phyloP scores from a whole-genome alignment of 2,797 vertebrate species.

The Sebastes itinus region DNA sequence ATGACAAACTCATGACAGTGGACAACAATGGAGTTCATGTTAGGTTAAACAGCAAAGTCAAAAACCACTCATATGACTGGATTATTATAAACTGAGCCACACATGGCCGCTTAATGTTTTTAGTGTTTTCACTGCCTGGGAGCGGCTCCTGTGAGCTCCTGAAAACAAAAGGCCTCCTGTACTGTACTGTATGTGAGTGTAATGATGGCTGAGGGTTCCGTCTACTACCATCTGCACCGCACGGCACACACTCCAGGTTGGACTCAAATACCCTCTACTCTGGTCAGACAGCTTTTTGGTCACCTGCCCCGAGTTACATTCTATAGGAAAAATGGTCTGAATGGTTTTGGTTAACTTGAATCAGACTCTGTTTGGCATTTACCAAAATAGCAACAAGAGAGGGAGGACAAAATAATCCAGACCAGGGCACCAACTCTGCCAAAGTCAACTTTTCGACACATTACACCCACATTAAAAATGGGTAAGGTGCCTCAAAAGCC shows the following conservation, averaged over 20 bases:
- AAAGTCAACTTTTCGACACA: background rate
- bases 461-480: background rate
- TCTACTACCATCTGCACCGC: slow-evolving; percentile 21
- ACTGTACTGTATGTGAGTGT: slow-evolving; percentile 45
- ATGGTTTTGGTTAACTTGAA: background rate
- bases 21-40: slow-evolving; percentile 57
- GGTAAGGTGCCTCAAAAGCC: background rate
- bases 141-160: background rate
- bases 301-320: slow-evolving; percentile 6
- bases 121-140: background rate
- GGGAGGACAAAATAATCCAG: background rate
- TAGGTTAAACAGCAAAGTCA: slow-evolving; percentile 39
- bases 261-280: background rate
- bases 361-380: background rate
- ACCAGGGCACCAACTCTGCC: background rate
- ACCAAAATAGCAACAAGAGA: background rate
- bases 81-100: slow-evolving; percentile 41
- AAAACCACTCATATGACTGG: slow-evolving; percentile 63
- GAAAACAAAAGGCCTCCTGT: slow-evolving; percentile 63
- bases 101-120: slow-evolving; percentile 10
- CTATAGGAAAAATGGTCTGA: slow-evolving; percentile 1
- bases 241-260: slow-evolving; percentile 23
- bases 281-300: background rate
- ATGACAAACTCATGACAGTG: slow-evolving; percentile 50
- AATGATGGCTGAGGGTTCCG: background rate